Evolutionary conservation across 2,797 vertebrate species (phyloP), one percentile per base, ranked within the genome.

Genomic region (Poliocrania exsul): DNA sequence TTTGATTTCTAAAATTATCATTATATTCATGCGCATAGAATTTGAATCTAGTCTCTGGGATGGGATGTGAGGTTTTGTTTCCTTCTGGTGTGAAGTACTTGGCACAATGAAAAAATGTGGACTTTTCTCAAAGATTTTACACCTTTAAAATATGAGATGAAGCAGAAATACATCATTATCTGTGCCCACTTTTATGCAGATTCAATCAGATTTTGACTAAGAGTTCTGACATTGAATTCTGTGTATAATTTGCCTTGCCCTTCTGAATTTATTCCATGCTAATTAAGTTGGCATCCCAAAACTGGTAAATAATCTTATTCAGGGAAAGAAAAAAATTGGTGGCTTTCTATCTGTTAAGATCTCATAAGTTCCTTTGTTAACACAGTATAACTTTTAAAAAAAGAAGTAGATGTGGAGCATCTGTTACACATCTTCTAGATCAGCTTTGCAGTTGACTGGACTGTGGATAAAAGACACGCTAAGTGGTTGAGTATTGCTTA

Each of bases 401-500:
- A 60, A 38, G 6, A 10, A 40, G 21, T 80, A 56, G 64, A 81
- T 21, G 24, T 58, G 90, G 85, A 97, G 84, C 87, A 92, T 96
- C 92, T 96, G 84, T 95, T 94, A 85, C 75, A 65, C 86, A 86
- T 96, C 93, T 93, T 94, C 85, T 90, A 62, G 86, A 82, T 94
- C 90, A 91, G 81, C 86, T 95, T 82, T 93, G 81, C 92, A 96
- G 82, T 88, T 96, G 92, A 86, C 79, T 93, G 75, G 92, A 47
- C 66, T 85, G 80, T 88, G 87, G 90, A 92, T 94, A 88, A 96
- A 94, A 95, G 92, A 92, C 93, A 84, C 17, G 0, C 86, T 93
- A 96, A 95, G 88, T 97, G 90, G 87, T 60, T 95, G 92, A 94
- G 67, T 94, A 93, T 95, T 95, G 94, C 94, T 95, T 97, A 93